phyloP scores from a whole-genome alignment of 1,140 invertebrate species.

The Phocides pigmalion region DNA sequence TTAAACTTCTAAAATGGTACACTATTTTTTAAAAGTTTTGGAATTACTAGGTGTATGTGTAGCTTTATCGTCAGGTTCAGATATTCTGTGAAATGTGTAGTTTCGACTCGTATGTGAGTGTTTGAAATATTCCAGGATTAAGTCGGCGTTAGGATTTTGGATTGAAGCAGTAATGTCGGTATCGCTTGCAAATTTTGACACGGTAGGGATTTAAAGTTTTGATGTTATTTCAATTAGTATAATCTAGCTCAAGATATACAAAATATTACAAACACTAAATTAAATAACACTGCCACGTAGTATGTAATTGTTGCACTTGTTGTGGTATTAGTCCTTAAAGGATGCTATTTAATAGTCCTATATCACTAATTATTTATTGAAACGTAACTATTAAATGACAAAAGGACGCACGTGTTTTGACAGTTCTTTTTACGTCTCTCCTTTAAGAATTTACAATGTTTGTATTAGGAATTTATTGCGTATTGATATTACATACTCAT shows the following conservation, averaged over 20 bases:
- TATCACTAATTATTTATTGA: neutral
- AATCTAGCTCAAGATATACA: slow-evolving; percentile 18
- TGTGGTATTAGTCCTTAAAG: slow-evolving; percentile 6
- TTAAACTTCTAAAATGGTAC: slow-evolving; percentile 37
- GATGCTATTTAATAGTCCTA: slow-evolving; percentile 5
- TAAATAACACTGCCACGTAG: slow-evolving; percentile 17
- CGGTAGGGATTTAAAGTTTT: neutral
- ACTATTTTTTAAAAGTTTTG: slow-evolving; percentile 63
- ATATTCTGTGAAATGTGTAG: neutral
- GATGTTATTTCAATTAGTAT: slow-evolving; percentile 10
- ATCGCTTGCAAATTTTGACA: slow-evolving; percentile 15
- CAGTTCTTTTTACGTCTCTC: slow-evolving; percentile 7
- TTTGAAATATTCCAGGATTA: neutral
- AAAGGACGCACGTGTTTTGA: slow-evolving; percentile 11
- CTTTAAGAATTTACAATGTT: slow-evolving; percentile 31
- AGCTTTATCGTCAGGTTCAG: slow-evolving; percentile 18
- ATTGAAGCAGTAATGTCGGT: neutral
- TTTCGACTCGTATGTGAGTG: neutral
- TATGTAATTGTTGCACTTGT: slow-evolving; percentile 10
- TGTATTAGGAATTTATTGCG: slow-evolving; percentile 21
- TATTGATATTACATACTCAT: neutral
- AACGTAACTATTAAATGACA: slow-evolving; percentile 4
- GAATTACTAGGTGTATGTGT: slow-evolving; percentile 41
- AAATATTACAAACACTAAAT: slow-evolving; percentile 13
- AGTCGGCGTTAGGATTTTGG: neutral